These are phyloP conservation scores for Paramuricea clavata DNA, from an alignment of 92 coral and sea anemone genomes.

Conservation along the genomic window DNA sequence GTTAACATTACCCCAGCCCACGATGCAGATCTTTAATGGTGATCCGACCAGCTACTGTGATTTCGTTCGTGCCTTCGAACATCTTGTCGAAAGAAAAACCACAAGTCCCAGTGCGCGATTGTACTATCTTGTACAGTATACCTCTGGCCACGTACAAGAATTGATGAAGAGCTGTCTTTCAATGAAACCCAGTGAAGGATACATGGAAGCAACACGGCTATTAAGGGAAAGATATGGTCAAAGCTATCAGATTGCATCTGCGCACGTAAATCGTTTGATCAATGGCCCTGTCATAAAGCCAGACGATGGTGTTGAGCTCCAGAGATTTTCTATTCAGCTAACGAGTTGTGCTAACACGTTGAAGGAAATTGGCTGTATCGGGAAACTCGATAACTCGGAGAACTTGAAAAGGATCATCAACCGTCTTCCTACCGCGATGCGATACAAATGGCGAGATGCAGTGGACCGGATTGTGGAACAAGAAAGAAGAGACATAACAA, in stretches of 20 bases:
- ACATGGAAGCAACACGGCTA: constrained; percentile 49
- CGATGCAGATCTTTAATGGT: constrained; percentile 65
- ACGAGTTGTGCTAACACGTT: constrained; percentile 44
- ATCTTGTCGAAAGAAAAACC: constrained; percentile 66
- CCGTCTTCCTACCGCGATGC: constrained; percentile 54
- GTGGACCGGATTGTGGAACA: constrained; percentile 60
- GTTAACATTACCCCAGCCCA: constrained; percentile 72
- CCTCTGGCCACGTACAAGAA: constrained; percentile 59
- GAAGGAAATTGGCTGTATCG: constrained; percentile 58
- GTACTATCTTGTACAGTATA: constrained; percentile 59
- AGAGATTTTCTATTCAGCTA: constrained; percentile 35
- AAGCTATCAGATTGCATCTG: constrained; percentile 64
- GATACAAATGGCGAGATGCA: constrained; percentile 62
- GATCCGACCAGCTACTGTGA: constrained; percentile 57
- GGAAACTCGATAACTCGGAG: constrained; percentile 62
- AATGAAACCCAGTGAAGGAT: constrained; percentile 53
- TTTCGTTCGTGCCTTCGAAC: constrained; percentile 72
- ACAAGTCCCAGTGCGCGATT: constrained; percentile 63
- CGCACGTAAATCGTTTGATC: constrained; percentile 52
- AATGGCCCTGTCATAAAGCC: constrained; percentile 27
- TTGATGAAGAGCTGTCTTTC: constrained; percentile 65
- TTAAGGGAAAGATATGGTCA: constrained; percentile 60
- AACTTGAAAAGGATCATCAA: constrained; percentile 66
- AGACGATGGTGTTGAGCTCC: constrained; percentile 35
- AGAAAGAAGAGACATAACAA: constrained; percentile 46